These are phyloP conservation scores for Brachyrhaphis roseni DNA, from an alignment of 2,797 vertebrate species.

Conservation along the genomic window DNA sequence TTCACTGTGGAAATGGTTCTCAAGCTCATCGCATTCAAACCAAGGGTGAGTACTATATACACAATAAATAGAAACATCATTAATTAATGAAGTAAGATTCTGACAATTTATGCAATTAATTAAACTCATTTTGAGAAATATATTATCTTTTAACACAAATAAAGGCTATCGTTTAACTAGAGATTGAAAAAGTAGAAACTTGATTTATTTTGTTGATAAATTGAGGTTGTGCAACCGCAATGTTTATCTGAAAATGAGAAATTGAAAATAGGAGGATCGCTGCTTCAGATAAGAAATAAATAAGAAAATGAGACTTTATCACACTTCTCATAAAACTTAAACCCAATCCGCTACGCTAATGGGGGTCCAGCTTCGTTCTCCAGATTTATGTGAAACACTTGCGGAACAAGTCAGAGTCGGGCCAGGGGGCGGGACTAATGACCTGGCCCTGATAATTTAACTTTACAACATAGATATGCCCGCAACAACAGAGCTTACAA, in stretches of 20 bases:
- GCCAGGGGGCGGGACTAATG: too few relatives aligned
- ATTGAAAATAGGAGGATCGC: neutral
- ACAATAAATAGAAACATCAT: neutral
- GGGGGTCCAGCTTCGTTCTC: neutral
- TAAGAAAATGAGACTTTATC: neutral
- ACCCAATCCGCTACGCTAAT: neutral
- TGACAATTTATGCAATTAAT: neutral
- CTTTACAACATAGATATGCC: too few relatives aligned
- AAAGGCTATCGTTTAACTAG: neutral
- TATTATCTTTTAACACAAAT: neutral
- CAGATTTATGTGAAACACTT: neutral
- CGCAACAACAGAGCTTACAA: too few relatives aligned
- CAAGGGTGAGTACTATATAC: slow-evolving; percentile 87
- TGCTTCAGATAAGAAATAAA: neutral
- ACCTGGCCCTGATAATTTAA: too few relatives aligned
- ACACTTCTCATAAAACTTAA: neutral
- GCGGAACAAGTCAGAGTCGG: too few relatives aligned
- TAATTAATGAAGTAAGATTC: too few relatives aligned
- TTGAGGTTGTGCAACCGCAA: neutral
- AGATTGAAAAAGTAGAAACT: neutral
- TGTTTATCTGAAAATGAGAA: neutral
- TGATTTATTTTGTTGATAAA: neutral
- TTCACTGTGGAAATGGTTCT: slow-evolving; percentile 99
- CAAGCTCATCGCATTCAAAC: slow-evolving; percentile 99
- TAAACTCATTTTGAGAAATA: neutral